Base-by-base conservation (phyloP, 2,888 invertebrate species). In the Formica aserva region DNA sequence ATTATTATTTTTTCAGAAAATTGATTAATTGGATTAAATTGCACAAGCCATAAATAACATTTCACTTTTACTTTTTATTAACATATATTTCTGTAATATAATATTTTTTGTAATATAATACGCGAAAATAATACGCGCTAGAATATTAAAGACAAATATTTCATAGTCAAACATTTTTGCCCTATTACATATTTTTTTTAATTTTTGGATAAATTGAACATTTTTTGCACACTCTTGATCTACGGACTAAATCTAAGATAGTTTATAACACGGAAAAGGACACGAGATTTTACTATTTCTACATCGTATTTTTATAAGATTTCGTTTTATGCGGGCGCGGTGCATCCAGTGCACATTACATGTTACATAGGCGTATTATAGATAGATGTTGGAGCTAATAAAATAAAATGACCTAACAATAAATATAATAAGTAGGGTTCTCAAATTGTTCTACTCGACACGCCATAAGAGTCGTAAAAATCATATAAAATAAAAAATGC, bases 191-290 rank as follows among this genome's bases (percentile, higher is more conserved):
- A 22, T 29, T 35, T n/a, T 35, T 26, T 41, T n/a, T 4, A 13
- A 62, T 62, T 45, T 71, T 8, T n/a, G 45, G 18, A 29, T 45
- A 41, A 45, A 62, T 55, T 3, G 29, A 22, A 69, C 69, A 60
- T 69, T 62, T 57, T 38, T 72, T 72, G 78, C 45, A 38, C 71
- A 80, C 13, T 13, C 45, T 71, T 71, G 78, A 60, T n/a, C 22
- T 80, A 45, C 77, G 55, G 55, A 35, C 60, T 80, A 80, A 80
- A 26, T 71, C 78, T 80, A 80, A 78, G 26, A 41, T 66, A 66
- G 41, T 78, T 60, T 78, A 71, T 62, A 62, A 80, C 78, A 60
- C 45, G 78, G 35, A 80, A 71, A 69, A 45, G 45, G 60, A 60
- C 78, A 60, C 78, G 45, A 80, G 22, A 45, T 80, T 71, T 80